Base-by-base conservation (phyloP, 2,888 invertebrate genomes). In the Auanema sp. region DNA sequence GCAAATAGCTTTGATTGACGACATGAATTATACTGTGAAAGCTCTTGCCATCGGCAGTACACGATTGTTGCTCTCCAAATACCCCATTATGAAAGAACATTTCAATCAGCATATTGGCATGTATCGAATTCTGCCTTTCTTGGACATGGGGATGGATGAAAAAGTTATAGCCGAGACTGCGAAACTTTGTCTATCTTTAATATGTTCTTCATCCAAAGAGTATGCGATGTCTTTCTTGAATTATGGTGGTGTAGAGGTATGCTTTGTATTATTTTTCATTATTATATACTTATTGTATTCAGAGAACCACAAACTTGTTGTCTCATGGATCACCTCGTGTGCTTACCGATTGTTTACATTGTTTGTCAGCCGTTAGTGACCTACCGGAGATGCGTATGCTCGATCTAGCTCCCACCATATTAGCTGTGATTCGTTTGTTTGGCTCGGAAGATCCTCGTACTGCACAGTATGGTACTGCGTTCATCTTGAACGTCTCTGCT, bases 311-410 rank as follows among this genome's bases (percentile, higher is more conserved):
- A 16, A 18, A 16, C 10, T 21, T 47, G 16, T 21, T 47, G 16
- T 16, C 47, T 21, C 47, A 47, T 47, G 47, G 47, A 5, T 47
- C 47, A 3, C 47, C 47, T 5, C 47, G 47, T 18, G 47, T 47
- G 47, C 21, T 47, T 16, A 47, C 16, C 21, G 47, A 47, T 21
- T 47, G 47, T 47, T 21, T 47, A 47, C 47, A 47, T 21, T 47
- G 47, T 47, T 21, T 47, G 21, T 47, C 47, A 5, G 16, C 47
- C 10, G 47, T 47, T 21, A 47, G 47, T 21, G 47, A 47, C 21
- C 16, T 47, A 18, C 47, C 16, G 10, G 16, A 47, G 16, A 18
- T 47, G 47, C 47, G 47, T 16, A 16, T 47, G 21, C 47, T 18
- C 16, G 47, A 47, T 47, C 16, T 47, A 18, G 16, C 47, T 21